These are phyloP conservation scores for Arbacia lixula DNA, from an alignment of 53 echinoderm and acorn worm species.

Conservation along the genomic window DNA sequence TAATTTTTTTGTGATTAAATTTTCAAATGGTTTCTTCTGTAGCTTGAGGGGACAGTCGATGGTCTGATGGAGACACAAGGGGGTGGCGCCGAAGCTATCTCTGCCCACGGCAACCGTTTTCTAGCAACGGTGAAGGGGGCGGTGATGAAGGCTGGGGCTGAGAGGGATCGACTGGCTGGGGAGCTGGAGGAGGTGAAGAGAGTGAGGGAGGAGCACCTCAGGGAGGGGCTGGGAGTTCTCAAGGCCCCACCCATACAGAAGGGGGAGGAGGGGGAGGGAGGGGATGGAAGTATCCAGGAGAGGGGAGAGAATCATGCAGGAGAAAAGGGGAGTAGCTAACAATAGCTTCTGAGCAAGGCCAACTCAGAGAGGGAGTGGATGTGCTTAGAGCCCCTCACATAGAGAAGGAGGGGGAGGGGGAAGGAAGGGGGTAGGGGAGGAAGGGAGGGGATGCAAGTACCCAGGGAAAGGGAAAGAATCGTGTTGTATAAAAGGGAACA, in stretches of 20 bases:
- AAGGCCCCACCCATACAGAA: not conserved
- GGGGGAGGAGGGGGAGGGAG: not conserved
- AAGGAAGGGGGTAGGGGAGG: no score
- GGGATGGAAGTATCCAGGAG: not conserved
- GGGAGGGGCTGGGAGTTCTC: slow-evolving; percentile 58
- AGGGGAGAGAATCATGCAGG: not conserved
- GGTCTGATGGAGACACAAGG: slow-evolving; percentile 42
- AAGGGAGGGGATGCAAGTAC: no score
- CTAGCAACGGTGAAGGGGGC: slow-evolving; percentile 65
- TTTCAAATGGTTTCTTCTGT: no score
- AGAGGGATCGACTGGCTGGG: slow-evolving; percentile 69
- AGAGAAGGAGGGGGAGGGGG: no score
- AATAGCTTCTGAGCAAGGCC: not conserved
- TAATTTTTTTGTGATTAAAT: no score
- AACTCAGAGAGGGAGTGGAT: not conserved
- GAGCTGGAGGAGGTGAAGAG: slow-evolving; percentile 81
- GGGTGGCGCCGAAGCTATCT: slow-evolving; percentile 66
- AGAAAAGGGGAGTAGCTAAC: not conserved
- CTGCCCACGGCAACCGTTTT: slow-evolving; percentile 73
- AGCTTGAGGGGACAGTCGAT: slow-evolving; percentile 68
- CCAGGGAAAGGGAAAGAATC: no score
- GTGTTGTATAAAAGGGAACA: no score
- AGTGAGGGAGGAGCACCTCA: slow-evolving; percentile 69
- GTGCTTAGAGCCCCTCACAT: not conserved
- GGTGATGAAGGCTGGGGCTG: slow-evolving; percentile 35